A percentile compares a stretch with the other conserved stretches of the same genome.
phyloP scores from a whole-genome alignment of 2,797 vertebrate species.

The Argyrosomus regius region DNA sequence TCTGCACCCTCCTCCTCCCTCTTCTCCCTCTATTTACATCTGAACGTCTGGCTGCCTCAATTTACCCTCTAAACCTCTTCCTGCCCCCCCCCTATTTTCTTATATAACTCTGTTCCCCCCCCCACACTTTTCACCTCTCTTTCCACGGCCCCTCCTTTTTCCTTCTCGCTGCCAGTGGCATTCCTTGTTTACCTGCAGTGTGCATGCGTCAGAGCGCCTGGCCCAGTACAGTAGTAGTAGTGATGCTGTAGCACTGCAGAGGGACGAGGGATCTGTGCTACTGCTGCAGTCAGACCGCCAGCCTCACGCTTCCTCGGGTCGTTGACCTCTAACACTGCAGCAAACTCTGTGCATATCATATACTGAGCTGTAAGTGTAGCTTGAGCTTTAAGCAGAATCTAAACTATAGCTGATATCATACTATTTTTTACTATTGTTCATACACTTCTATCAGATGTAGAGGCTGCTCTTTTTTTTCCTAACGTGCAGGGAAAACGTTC shows the following conservation, averaged over 20 bases:
- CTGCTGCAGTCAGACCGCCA: conserved; percentile 72
- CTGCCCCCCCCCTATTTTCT: not conserved
- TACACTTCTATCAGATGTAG: not conserved
- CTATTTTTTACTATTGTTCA: conserved; percentile 7
- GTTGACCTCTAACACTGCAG: conserved; percentile 76
- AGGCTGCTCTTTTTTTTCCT: not conserved
- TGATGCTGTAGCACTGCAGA: conserved; percentile 75
- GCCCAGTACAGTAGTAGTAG: conserved; percentile 51
- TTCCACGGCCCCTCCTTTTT: conserved; percentile 14
- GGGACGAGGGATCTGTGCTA: conserved; percentile 51
- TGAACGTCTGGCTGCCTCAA: not conserved
- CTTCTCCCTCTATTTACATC: conserved; percentile 2
- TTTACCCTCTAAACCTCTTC: conserved; percentile 1
- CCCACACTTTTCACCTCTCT: not conserved
- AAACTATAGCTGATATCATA: not conserved
- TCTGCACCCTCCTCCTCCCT: conserved; percentile 12
- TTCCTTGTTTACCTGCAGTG: conserved; percentile 76
- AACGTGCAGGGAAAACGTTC: not conserved
- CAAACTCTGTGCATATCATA: conserved; percentile 51
- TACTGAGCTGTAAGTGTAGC: conserved; percentile 13
- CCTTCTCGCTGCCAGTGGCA: conserved; percentile 27
- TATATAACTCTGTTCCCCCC: not conserved
- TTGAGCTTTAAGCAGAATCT: conserved; percentile 6
- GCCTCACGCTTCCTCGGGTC: conserved; percentile 49
- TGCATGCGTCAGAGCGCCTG: conserved; percentile 66